phyloP scores from a whole-genome alignment of 2,888 invertebrate species.

The Ophioninae sp. region DNA sequence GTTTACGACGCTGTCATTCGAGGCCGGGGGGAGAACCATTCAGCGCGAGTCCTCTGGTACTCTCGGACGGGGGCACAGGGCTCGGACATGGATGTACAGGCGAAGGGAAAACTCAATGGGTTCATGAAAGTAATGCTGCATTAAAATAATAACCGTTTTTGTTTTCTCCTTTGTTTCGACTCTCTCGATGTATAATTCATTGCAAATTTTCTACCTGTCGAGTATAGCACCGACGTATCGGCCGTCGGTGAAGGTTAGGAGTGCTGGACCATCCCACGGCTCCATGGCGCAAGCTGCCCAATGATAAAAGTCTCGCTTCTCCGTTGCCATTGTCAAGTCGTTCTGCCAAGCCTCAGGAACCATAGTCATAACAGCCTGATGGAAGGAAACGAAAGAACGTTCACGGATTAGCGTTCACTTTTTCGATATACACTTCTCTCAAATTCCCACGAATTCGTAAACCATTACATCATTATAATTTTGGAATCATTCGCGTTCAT shows the following conservation, averaged over 20 bases:
- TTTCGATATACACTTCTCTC: background rate
- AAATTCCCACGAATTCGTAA: background rate
- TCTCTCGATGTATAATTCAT: conserved; percentile 37
- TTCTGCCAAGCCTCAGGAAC: conserved; percentile 99
- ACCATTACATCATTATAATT: conserved; percentile 65
- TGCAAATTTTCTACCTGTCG: conserved; percentile 82
- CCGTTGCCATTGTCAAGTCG: conserved; percentile 94
- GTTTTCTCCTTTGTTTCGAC: background rate
- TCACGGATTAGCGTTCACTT: background rate
- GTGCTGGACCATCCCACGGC: conserved; percentile 99
- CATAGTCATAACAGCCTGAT: conserved; percentile 97
- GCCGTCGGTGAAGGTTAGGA: conserved; percentile 98
- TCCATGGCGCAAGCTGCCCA: conserved; percentile 99
- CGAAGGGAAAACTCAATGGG: conserved; percentile 30
- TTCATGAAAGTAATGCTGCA: conserved; percentile 66
- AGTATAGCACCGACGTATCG: conserved; percentile 94
- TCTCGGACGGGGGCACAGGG: conserved; percentile 26
- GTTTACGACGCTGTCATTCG: conserved; percentile 51
- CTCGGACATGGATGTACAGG: conserved; percentile 22
- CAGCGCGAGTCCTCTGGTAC: conserved; percentile 44
- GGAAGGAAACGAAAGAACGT: background rate
- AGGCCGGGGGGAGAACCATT: conserved; percentile 33
- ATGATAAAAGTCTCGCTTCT: conserved; percentile 97
- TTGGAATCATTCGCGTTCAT: conserved; percentile 73
- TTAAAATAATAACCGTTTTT: conserved; percentile 55